Base-by-base conservation (phyloP, 2,113 vertebrate genomes). In the Poeciliopsis retropinna region DNA sequence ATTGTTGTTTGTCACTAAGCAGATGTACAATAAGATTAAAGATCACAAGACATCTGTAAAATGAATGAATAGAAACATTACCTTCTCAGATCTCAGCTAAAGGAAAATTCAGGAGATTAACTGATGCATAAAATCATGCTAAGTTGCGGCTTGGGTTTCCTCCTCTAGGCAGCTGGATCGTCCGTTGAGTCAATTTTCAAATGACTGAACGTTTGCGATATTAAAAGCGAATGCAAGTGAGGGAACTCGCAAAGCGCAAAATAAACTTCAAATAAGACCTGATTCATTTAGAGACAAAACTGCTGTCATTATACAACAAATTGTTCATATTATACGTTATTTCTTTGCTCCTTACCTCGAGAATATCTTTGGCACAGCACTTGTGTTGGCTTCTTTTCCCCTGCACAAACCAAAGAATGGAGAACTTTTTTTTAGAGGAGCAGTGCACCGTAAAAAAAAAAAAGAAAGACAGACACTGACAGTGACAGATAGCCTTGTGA, bases 351-450 rank as follows among this genome's bases (percentile, higher is more conserved):
- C 95, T 95, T 95, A 97, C 96, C 96, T 93, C 92, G 60, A 95
- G 83, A 92, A 94, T 95, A 88, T 96, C 94, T 95, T 96, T 96
- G 89, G 95, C 93, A 92, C 93, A 94, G 91, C 88, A 93, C 89
- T 92, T 94, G 87, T 94, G 94, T 92, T 93, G 94, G 84, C 93
- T 83, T 93, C 94, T 94, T 90, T 75, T 93, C 85, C 94, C 95
- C 96, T 98, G 93, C 80, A 92, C 80, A 80, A 91, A 93, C 90
- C 90, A 64, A 85, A 74, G 29, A 8, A 70, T 1, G 65, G 19
- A 60, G 7, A 8, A 17, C 13, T 65, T 57, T 57, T 25, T 54
- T 29, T 28, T 32, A 44, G 77, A 67, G 44, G 63, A 79, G 41
- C 44, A 68, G 28, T 75, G 34, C 27, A 28, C 34, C 27, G 19